These are phyloP conservation scores for Scatophagus argus DNA, from an alignment of 2,113 vertebrate genomes.

Conservation along the genomic window DNA sequence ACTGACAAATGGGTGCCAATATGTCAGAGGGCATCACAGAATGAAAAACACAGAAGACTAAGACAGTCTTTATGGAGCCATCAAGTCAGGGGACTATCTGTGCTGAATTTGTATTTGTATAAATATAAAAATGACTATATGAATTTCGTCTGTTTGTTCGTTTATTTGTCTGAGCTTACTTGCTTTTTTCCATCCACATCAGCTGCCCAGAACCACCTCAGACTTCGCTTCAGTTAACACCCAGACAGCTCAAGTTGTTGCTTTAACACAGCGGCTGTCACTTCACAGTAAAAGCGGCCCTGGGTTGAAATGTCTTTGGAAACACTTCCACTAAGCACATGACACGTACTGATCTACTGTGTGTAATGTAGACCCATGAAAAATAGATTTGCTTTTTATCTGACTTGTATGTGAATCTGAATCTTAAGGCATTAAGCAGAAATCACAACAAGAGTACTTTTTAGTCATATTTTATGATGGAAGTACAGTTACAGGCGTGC, in stretches of 20 bases:
- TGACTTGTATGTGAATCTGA: too few species aligned
- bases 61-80: slow-evolving; percentile 36
- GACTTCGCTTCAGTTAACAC: slow-evolving; percentile 7
- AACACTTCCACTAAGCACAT: not conserved
- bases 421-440: too few species aligned
- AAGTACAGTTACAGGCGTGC: not conserved
- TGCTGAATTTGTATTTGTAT: not conserved
- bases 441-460: too few species aligned
- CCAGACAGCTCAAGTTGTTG: not conserved
- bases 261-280: not conserved
- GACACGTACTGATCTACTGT: not conserved
- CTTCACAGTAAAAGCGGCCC: not conserved
- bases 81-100: not conserved
- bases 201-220: not conserved
- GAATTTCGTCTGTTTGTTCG: not conserved
- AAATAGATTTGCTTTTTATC: too few species aligned
- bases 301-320: not conserved
- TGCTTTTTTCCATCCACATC: not conserved
- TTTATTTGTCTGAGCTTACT: not conserved
- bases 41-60: slow-evolving; percentile 34
- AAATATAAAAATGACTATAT: not conserved
- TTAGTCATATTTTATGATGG: not conserved
- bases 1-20: slow-evolving; percentile 40
- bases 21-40: slow-evolving; percentile 16
- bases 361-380: too few species aligned